Conservation (phyloP, 1,140 invertebrate genomes). For the Aradophagus sp. region DNA sequence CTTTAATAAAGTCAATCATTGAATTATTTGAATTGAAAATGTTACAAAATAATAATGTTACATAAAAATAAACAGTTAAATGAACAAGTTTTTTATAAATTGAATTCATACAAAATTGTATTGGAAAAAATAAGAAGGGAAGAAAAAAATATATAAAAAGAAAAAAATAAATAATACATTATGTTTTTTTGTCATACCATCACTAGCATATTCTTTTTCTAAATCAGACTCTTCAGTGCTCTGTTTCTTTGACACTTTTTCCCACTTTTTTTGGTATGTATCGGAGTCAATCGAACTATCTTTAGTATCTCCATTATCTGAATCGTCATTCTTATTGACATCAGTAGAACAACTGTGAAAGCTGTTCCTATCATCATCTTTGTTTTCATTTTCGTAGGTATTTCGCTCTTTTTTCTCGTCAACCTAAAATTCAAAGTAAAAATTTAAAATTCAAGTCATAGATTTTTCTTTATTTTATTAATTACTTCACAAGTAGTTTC, state of each 20-base stretch:
- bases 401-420: slow-evolving; percentile 25
- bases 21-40: too few species aligned
- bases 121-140: too few species aligned
- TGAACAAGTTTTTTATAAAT: too few species aligned
- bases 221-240: slow-evolving; percentile 10
- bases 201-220: slow-evolving; percentile 23
- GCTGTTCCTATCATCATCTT: slow-evolving; percentile 60
- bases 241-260: background rate
- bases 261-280: background rate
- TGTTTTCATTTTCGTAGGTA: slow-evolving; percentile 33
- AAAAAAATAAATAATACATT: slow-evolving; percentile 28
- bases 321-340: slow-evolving; percentile 1
- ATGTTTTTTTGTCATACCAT: slow-evolving; percentile 34
- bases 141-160: background rate
- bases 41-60: too few species aligned
- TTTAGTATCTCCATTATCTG: background rate
- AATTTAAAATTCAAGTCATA: background rate
- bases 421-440: slow-evolving; percentile 14
- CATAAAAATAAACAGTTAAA: too few species aligned
- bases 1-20: too few species aligned
- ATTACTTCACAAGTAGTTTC: too few species aligned
- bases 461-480: too few species aligned
- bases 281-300: slow-evolving; percentile 14
- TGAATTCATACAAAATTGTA: too few species aligned
- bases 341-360: slow-evolving; percentile 60